Conservation (phyloP, 2,113 vertebrate species). For the Myocastor coypus region DNA sequence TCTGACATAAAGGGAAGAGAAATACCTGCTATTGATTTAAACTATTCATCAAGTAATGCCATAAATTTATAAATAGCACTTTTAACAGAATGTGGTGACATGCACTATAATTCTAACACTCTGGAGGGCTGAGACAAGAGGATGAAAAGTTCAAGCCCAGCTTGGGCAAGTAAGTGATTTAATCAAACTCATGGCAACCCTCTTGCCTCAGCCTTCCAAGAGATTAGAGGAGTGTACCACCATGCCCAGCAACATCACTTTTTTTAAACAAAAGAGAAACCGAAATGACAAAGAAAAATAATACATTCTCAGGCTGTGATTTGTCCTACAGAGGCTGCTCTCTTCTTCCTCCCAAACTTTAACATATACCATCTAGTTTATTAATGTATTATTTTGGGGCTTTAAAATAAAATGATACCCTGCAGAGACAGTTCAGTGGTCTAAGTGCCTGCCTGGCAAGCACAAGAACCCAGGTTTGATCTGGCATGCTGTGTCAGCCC, state of each 20-base stretch:
- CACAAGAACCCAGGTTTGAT: too few relatives aligned
- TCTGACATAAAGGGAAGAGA: background rate
- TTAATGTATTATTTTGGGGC: background rate
- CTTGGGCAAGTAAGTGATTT: background rate
- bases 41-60: background rate
- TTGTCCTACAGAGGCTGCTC: background rate
- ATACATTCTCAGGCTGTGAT: background rate
- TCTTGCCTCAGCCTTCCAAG: background rate
- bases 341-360: background rate
- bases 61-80: background rate
- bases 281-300: constrained; percentile 17
- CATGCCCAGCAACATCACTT: background rate
- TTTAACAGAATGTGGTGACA: background rate
- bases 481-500: too few relatives aligned
- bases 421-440: too few relatives aligned
- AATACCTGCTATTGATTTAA: background rate
- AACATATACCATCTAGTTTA: background rate
- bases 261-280: constrained; percentile 37
- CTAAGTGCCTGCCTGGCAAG: too few relatives aligned
- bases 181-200: background rate
- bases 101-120: background rate
- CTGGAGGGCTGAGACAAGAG: background rate
- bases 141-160: background rate
- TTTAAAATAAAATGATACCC: background rate
- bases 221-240: background rate